Evolutionary conservation across 1,140 invertebrate genomes (phyloP).

Genomic region (Parapsyche elsis): DNA sequence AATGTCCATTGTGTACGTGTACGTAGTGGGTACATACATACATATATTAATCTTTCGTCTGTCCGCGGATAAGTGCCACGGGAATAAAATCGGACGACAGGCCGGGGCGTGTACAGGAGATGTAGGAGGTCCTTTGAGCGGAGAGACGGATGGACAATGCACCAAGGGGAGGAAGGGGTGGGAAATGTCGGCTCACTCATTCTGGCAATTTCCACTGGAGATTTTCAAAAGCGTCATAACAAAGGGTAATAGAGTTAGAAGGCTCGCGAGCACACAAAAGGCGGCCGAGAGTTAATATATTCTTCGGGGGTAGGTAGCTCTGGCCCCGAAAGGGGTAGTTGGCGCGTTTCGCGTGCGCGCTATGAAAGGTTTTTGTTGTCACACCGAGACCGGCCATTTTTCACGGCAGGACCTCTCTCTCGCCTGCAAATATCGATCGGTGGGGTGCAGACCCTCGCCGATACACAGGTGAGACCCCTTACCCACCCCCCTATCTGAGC

Average conservation of each 20-base stretch:
- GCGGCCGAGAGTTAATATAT: slow-evolving; percentile 3
- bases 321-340: background rate
- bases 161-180: background rate
- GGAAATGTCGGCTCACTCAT: background rate
- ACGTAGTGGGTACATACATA: too few relatives aligned
- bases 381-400: background rate
- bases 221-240: slow-evolving; percentile 26
- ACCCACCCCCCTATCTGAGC: too few relatives aligned
- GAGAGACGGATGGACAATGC: background rate
- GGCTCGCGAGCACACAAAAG: background rate
- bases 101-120: too few relatives aligned
- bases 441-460: too few relatives aligned
- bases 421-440: too few relatives aligned
- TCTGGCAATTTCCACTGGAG: slow-evolving; percentile 13
- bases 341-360: background rate
- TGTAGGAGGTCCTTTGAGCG: too few relatives aligned
- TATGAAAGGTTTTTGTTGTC: slow-evolving; percentile 17
- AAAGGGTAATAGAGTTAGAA: slow-evolving; percentile 26
- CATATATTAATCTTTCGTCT: too few relatives aligned
- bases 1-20: too few relatives aligned
- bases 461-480: too few relatives aligned
- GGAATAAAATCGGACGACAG: too few relatives aligned
- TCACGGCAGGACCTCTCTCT: background rate
- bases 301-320: background rate
- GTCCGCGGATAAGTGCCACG: too few relatives aligned